Conservation (phyloP, 2,888 invertebrate genomes). For the Camptogramma bilineatum region DNA sequence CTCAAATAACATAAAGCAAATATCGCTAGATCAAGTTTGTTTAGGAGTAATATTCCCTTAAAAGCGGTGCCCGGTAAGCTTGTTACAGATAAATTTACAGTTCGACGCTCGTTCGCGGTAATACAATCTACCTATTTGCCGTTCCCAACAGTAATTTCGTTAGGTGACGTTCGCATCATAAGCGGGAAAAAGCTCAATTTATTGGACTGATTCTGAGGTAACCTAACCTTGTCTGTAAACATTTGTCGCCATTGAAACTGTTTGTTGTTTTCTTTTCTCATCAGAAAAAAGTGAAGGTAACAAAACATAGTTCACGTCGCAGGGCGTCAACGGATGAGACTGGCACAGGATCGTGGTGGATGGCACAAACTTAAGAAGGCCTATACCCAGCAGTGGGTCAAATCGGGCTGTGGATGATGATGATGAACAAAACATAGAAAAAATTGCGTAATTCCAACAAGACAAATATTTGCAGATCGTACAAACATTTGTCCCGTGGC, state of each 20-base stretch:
- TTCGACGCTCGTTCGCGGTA: conserved; percentile 47
- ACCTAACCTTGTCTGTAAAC: background rate
- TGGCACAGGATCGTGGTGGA: too few species aligned
- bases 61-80: conserved; percentile 42
- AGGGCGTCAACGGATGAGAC: too few species aligned
- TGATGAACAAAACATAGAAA: too few species aligned
- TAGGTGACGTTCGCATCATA: conserved; percentile 13
- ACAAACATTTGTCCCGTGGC: too few species aligned
- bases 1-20: conserved; percentile 5
- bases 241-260: background rate
- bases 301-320: too few species aligned
- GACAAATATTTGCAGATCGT: too few species aligned
- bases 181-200: conserved; percentile 23
- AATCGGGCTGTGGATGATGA: too few species aligned
- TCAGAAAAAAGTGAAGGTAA: too few species aligned
- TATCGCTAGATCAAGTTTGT: conserved; percentile 9
- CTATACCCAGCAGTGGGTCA: too few species aligned
- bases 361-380: too few species aligned
- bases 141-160: conserved; percentile 37
- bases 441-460: too few species aligned
- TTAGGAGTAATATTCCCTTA: conserved; percentile 4
- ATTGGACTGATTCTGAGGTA: conserved; percentile 3
- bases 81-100: conserved; percentile 44
- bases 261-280: too few species aligned
- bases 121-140: conserved; percentile 49